phyloP scores from a whole-genome alignment of 2,113 vertebrate genomes.

The Prinia subflava region DNA sequence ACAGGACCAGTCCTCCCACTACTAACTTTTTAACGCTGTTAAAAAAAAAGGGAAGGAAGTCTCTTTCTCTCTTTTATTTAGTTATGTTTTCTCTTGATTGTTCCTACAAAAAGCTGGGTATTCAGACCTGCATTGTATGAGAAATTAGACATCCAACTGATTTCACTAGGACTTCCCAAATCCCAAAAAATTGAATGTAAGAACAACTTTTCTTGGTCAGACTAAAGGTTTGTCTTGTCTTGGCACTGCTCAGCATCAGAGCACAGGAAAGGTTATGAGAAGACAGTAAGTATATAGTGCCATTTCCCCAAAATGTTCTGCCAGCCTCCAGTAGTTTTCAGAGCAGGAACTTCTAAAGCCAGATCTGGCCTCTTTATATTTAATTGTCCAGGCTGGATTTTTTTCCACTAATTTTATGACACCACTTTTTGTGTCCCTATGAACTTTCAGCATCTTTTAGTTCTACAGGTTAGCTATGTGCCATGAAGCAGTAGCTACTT shows the following conservation, averaged over 20 bases:
- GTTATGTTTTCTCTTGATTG: neutral
- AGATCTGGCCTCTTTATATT: neutral
- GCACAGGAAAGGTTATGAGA: neutral
- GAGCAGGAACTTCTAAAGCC: neutral
- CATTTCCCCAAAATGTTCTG: neutral
- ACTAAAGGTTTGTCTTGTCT: neutral
- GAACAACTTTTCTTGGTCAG: neutral
- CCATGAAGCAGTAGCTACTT: neutral
- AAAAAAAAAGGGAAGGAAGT: neutral
- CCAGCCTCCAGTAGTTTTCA: neutral
- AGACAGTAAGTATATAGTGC: neutral
- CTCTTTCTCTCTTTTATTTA: neutral
- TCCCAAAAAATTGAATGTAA: neutral
- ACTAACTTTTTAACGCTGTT: neutral
- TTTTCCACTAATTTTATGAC: neutral
- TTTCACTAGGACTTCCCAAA: neutral
- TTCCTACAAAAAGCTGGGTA: neutral
- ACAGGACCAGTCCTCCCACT: neutral
- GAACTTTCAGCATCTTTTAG: neutral
- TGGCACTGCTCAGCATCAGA: neutral
- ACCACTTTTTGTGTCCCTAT: neutral
- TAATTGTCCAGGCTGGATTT: neutral
- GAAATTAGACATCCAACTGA: neutral
- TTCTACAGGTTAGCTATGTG: neutral
- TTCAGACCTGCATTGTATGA: neutral